Base-by-base conservation (phyloP, 2,888 invertebrate genomes). In the Parasteatoda lunata region DNA sequence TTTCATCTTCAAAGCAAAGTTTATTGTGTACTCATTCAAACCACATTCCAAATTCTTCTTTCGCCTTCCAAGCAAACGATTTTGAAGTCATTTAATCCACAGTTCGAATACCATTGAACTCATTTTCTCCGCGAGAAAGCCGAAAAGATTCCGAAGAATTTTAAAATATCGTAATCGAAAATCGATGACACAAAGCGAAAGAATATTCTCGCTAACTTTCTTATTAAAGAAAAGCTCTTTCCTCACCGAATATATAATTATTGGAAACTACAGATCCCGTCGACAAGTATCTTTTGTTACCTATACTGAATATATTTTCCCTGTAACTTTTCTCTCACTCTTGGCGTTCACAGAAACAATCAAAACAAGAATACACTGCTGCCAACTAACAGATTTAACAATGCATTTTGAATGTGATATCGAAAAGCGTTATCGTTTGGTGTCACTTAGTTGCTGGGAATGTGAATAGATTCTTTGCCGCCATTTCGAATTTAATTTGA, bases 121-220 rank as follows among this genome's bases (percentile, higher is more conserved):
- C 77, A 76, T 83, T 83, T 83, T 83, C 70, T 76, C 77, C 77
- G 64, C 66, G 75, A 81, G 81, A 75, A 81, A 81, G 72, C 54
- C 68, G 73, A 68, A 70, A 73, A 71, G 77, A 83, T 77, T 83
- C 77, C 77, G 71, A 83, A 83, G 83, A 83, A 83, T 83, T 83
- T 83, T 83, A 83, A 83, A 83, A 83, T 83, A 83, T 77, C 83
- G 83, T 83, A 83, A 83, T 83, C 83, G 83, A 83, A 83, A 83
- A 83, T 83, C 83, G 83, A 83, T 83, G 70, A 45, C 30, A 49
- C 68, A 64, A 70, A 71, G 69, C n/a, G 77, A 45, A 49, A 47
- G 82, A 70, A 70, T 70, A 76, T 76, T 80, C 81, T 54, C 49
- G 69, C 75, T 72, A 77, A 83, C 77, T 83, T 82, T 82, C 75